Base-by-base conservation (phyloP, 2,797 vertebrate species). In the Rhabdomys pumilio region DNA sequence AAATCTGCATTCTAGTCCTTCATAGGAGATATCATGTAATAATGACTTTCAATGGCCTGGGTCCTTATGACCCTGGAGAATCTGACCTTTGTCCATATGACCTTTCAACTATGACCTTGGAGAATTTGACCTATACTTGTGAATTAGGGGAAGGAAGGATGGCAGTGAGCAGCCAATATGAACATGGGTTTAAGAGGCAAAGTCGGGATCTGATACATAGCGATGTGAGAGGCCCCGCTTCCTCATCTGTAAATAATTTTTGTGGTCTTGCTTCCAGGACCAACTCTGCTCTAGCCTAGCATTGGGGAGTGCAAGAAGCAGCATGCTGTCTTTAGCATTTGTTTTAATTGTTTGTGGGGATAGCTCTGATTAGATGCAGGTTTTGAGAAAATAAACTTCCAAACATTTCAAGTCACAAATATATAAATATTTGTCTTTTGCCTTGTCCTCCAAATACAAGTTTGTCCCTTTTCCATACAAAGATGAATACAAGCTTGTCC, bases 311-410 rank as follows among this genome's bases (percentile, higher is more conserved):
- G 63, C 9, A 76, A 55, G 61, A 63, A 53, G 63, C 9, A 69
- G 31, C 85, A 3, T 24, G 19, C 55, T 38, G 20, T 67, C 34
- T 10, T 76, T 50, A 29, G 4, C 65, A 53, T 72, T 12, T 94
- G 4, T 61, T 81, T 69, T 93, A 67, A 47, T 57, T 79, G 26
- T 72, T 91, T 65, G 20, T 88, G 83, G 57, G 87, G 72, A 29
- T 81, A 29, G 22, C 63, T 79, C 82, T 86, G 63, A 67, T 41
- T 93, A 75, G 41, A 59, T 85, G 14, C 10, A 13, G 24, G 41
- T 57, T 92, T 93, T 86, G 69, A 82, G 94, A 86, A 77, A 31
- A 6, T 59, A 5, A 0, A n/a, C 88, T 92, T 90, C n/a, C 20
- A 85, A 77, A 59, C 55, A 31, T 85, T 97, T 92, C 38, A 75